Conservation (phyloP, 2,113 vertebrate species). For the Scatophagus argus region DNA sequence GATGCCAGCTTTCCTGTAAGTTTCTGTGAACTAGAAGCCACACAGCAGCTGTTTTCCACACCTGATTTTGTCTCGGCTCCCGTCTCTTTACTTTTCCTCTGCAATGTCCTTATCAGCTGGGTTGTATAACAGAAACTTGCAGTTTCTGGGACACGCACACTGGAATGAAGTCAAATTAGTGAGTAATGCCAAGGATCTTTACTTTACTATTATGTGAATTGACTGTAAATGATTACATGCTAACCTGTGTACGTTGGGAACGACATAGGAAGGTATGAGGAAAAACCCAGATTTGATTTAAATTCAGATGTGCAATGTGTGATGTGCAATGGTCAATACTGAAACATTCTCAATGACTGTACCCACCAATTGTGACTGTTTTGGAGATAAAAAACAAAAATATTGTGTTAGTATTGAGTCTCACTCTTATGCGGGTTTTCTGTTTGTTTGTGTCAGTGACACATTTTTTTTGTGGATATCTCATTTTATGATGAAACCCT, state of each 20-base stretch:
- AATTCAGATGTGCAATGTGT: neutral
- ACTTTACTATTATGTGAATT: neutral
- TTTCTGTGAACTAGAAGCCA: conserved; percentile 37
- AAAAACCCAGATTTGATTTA: neutral
- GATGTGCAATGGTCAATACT: neutral
- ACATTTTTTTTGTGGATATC: neutral
- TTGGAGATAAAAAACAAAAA: neutral
- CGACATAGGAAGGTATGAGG: neutral
- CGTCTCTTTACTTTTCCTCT: conserved; percentile 54
- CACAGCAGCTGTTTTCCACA: conserved; percentile 56
- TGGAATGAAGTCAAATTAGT: neutral
- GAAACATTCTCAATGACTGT: neutral
- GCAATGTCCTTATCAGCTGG: conserved; percentile 49
- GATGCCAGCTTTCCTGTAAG: neutral
- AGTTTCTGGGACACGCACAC: neutral
- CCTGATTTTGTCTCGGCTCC: neutral
- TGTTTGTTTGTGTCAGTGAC: neutral
- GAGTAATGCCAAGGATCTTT: neutral
- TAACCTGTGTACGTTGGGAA: neutral
- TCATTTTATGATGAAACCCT: neutral
- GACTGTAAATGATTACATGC: neutral
- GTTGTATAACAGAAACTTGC: conserved; percentile 36
- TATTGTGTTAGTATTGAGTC: neutral
- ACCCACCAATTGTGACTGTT: neutral
- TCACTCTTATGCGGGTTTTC: neutral